Percentiles rank a stretch among this genome's conserved stretches.
Conservation (phyloP, 92 coral and sea anemone species). For the Pocillopora meandrina region DNA sequence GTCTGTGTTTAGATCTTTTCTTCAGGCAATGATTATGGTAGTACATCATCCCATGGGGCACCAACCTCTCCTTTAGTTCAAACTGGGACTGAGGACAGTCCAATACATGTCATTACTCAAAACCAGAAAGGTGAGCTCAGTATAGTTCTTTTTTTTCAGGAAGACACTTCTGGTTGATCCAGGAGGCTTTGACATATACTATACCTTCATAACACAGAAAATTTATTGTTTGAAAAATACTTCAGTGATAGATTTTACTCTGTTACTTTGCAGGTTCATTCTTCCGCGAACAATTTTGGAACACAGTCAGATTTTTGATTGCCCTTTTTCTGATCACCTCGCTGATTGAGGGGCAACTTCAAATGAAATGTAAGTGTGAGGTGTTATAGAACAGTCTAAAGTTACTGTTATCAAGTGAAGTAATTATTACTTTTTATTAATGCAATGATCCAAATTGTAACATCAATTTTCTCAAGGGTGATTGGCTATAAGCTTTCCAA, state of each 20-base stretch:
- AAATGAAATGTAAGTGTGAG: constrained; percentile 88
- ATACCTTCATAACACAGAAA: not conserved
- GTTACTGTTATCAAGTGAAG: not conserved
- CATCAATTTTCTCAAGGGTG: too few relatives aligned
- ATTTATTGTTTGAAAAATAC: not conserved
- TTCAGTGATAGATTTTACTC: not conserved
- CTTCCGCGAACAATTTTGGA: constrained; percentile 99
- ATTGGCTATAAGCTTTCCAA: too few relatives aligned
- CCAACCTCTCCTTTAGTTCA: constrained; percentile 23
- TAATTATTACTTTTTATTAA: too few relatives aligned
- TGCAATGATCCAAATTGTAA: too few relatives aligned
- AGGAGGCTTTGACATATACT: too few relatives aligned
- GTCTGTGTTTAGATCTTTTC: not conserved
- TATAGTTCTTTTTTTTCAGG: too few relatives aligned
- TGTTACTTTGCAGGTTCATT: constrained; percentile 79
- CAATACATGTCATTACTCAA: constrained; percentile 83
- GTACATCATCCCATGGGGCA: constrained; percentile 22
- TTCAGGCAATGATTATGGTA: constrained; percentile 4
- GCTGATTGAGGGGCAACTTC: constrained; percentile 97
- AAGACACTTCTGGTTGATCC: too few relatives aligned
- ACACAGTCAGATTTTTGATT: constrained; percentile 93
- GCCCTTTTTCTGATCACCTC: constrained; percentile 92
- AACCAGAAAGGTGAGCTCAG: constrained; percentile 69
- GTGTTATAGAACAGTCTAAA: not conserved
- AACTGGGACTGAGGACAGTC: constrained; percentile 88